Evolutionary conservation across 1,140 invertebrate genomes (phyloP), one percentile per base, ranked within the genome.

Genomic region (Delia radicum): DNA sequence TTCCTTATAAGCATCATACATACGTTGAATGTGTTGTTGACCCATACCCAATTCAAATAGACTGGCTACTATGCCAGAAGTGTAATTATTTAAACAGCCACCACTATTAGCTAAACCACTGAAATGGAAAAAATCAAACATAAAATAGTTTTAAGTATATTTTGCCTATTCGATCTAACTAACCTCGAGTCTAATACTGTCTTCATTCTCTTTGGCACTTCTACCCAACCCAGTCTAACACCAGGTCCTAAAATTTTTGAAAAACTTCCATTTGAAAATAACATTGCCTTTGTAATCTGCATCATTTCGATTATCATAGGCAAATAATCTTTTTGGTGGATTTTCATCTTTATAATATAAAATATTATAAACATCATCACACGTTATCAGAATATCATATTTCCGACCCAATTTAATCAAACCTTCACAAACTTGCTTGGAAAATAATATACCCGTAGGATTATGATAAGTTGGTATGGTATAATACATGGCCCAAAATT

Each of bases 321-420:
- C 85, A 62, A 90, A 87, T 0, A 92, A 81, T 75, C 91, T 86
- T 37, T 86, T 86, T 13, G 90, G 89, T 26, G 87, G 85, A 15
- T 78, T 80, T 3, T 78, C 79, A 65, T 87, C 78, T 55, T 84
- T 87, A 79, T 91, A 92, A 79, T 89, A 82, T 0, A 93, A 82
- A 13, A 93, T 86, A 80, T 92, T 92, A 65, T 93, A 92, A 12
- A 93, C 90, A 83, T 93, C 91, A 79, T 93, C 92, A 78, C 90
- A 90, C 0, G 89, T 79, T 13, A 93, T 82, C 2, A 90, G 78
- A 13, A 92, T 80, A n/a, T 90, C 87, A 79, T 89, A 87, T 71
- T 90, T 88, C 5, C 89, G 82, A 0, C 91, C 90, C 33, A 92
- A 80, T 28, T 86, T 78, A 0, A 92, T 84, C 55, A 92, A 81